Evolutionary conservation across 2,797 vertebrate genomes (phyloP), one percentile per base, ranked within the genome.

Genomic region (Anableps anableps): DNA sequence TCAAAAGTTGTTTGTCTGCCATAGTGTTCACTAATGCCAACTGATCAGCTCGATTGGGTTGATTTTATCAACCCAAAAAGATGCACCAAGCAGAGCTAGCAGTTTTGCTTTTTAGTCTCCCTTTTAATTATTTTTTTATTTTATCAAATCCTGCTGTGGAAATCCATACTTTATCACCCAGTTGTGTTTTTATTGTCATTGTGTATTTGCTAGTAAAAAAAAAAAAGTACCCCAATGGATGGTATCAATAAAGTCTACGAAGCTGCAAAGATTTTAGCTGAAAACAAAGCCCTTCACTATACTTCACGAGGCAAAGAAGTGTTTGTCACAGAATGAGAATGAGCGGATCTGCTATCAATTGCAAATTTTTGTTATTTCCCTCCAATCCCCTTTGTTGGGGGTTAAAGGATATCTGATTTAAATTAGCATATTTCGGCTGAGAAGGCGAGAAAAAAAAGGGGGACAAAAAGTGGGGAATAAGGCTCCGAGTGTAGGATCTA

Each of bases 251-350:
- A 66, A 81, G 71, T 75, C 60, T 74, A 41, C 5, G 3, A 71
- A 82, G 43, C 79, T 4, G 29, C 19, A 11, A 71, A 82, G 79
- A 86, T 83, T 79, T 70, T 76, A 45, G 70, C 29, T 7, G 76
- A 79, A 89, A 92, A 85, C 77, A 76, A 82, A 80, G 53, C n/a
- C 19, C 76, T 78, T 81, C 0, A 23, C 70, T 38, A 21, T 60
- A 78, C 55, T 76, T 83, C 2, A 83, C 31, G 68, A 58, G 62
- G 45, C 2, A 17, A 38, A 79, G 77, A 72, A 75, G 41, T 62
- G 75, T 83, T 77, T 66, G 47, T 77, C 74, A 86, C 29, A 8
- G 38, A 48, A 60, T 13, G 41, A 70, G 55, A 23, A 29, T 14
- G 8, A 19, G 47, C 9, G 23, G 21, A 73, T 51, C n/a, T 16